A percentile compares a stretch with the other conserved stretches of the same genome.
These are phyloP conservation scores for western clawed frog (Xenopus tropicalis) DNA, from an alignment of 2,113 vertebrate species.

Conservation along the genomic window DNA sequence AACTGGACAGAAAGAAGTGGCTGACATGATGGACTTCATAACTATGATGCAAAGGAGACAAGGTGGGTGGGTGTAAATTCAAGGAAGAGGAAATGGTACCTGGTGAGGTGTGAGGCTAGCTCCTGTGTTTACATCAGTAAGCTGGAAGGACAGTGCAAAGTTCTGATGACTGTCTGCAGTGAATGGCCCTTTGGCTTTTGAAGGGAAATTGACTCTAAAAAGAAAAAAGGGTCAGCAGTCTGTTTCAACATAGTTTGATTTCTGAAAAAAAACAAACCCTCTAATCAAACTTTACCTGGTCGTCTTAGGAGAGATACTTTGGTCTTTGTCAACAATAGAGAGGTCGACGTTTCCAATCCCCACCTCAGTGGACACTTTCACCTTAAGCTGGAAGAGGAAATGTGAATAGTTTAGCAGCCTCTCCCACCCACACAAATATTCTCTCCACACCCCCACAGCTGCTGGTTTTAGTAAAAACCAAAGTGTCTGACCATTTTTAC, in stretches of 20 bases:
- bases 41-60: no score
- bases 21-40: no score
- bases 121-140: conserved; percentile 87
- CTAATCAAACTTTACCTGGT: conserved; percentile 67
- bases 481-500: no score
- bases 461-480: neutral
- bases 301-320: conserved; percentile 96
- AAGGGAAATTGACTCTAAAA: conserved; percentile 85
- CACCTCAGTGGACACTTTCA: conserved; percentile 96
- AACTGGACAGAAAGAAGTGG: no score
- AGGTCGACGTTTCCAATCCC: conserved; percentile 91
- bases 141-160: conserved; percentile 92
- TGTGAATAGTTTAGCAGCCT: neutral
- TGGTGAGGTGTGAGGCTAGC: conserved; percentile 93
- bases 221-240: neutral
- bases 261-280: no score
- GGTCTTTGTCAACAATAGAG: conserved; percentile 95
- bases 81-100: conserved; percentile 57
- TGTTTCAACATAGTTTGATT: no score
- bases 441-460: neutral
- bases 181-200: conserved; percentile 85
- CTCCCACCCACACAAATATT: neutral
- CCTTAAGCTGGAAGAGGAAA: conserved; percentile 75
- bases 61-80: no score
- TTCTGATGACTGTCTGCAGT: conserved; percentile 96